phyloP scores from a whole-genome alignment of 1,140 invertebrate genomes.

The Cotesia vestalis region DNA sequence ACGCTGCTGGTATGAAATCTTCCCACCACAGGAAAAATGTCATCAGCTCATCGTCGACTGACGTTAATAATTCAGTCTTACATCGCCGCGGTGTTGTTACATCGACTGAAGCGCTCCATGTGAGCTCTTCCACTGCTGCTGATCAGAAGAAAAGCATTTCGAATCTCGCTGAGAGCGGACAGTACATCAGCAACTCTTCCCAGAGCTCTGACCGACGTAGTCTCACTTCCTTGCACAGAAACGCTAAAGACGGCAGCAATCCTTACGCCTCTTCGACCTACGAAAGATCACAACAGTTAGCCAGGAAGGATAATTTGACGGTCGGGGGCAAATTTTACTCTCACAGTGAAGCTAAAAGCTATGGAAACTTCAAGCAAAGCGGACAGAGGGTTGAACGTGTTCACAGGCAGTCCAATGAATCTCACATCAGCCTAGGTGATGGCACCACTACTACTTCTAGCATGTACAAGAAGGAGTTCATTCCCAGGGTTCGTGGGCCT shows the following conservation, averaged over 20 bases:
- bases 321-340: slow-evolving; percentile 78
- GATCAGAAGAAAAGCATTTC: slow-evolving; percentile 81
- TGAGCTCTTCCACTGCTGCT: slow-evolving; percentile 78
- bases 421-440: slow-evolving; percentile 77
- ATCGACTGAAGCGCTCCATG: slow-evolving; percentile 72
- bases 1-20: slow-evolving; percentile 43
- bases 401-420: slow-evolving; percentile 72
- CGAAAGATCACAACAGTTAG: slow-evolving; percentile 66
- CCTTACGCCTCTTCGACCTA: slow-evolving; percentile 64
- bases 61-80: slow-evolving; percentile 78
- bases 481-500: slow-evolving; percentile 72
- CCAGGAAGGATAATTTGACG: slow-evolving; percentile 71
- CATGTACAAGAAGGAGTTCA: slow-evolving; percentile 79
- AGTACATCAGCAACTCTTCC: slow-evolving; percentile 72
- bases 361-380: slow-evolving; percentile 70
- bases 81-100: slow-evolving; percentile 74
- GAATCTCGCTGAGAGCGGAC: slow-evolving; percentile 77
- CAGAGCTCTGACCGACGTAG: slow-evolving; percentile 77
- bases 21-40: slow-evolving; percentile 77
- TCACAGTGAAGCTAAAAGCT: slow-evolving; percentile 72
- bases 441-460: slow-evolving; percentile 68
- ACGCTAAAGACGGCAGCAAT: slow-evolving; percentile 64
- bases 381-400: slow-evolving; percentile 66
- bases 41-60: slow-evolving; percentile 74
- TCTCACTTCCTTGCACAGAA: slow-evolving; percentile 78